These are phyloP conservation scores for Taeniopygia guttata DNA, from an alignment of 2,797 vertebrate species.

Conservation along the genomic window DNA sequence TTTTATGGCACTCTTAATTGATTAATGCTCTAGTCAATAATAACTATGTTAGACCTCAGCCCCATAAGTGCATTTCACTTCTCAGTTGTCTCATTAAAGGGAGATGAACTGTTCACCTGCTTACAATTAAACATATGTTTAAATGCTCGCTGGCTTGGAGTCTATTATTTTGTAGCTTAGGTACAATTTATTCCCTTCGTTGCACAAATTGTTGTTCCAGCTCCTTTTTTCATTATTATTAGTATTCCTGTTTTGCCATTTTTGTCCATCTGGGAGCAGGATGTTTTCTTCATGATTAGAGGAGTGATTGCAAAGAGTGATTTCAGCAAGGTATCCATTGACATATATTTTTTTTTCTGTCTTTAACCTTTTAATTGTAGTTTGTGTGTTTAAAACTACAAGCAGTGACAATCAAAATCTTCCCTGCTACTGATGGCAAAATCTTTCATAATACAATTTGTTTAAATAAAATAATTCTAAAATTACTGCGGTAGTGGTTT, in stretches of 20 bases:
- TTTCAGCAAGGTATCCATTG: background rate
- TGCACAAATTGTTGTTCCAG: background rate
- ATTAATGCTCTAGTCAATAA: background rate
- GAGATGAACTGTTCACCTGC: background rate
- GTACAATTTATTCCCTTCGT: background rate
- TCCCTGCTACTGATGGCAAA: background rate
- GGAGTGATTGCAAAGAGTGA: background rate
- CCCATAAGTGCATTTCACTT: background rate
- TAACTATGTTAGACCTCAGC: background rate
- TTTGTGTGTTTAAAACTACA: background rate
- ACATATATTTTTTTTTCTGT: background rate
- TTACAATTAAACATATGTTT: background rate
- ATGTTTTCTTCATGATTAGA: background rate
- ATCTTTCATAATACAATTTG: background rate
- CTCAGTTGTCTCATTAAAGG: background rate
- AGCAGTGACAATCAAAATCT: background rate
- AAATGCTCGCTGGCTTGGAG: background rate
- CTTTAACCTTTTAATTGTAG: background rate
- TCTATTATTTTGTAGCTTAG: background rate
- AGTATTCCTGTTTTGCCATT: background rate
- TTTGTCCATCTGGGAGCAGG: slow-evolving; percentile 6
- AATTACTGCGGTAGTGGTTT: background rate
- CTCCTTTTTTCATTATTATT: background rate
- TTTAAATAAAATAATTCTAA: background rate
- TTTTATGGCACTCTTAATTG: background rate